These are phyloP conservation scores for Forficula auricularia DNA, from an alignment of 1,140 invertebrate species.

Conservation along the genomic window DNA sequence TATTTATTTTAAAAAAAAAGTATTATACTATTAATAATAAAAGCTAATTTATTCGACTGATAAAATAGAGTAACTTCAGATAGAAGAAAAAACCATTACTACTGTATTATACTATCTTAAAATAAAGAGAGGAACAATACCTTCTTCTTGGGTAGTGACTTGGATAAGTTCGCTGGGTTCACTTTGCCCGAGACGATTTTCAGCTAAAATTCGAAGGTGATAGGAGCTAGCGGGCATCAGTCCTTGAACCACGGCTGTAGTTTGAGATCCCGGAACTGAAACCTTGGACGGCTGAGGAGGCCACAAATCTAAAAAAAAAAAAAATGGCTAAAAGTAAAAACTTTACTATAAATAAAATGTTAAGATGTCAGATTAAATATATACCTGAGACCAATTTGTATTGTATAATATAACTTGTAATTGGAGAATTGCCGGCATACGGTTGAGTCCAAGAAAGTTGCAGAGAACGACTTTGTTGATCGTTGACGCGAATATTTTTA, in stretches of 20 bases:
- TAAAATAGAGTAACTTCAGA: too few relatives aligned
- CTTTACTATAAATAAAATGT: background rate
- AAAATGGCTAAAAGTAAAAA: background rate
- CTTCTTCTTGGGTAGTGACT: slow-evolving; percentile 67
- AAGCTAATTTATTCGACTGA: too few relatives aligned
- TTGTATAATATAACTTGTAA: slow-evolving; percentile 70
- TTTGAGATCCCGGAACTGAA: slow-evolving; percentile 58
- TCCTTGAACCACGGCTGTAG: slow-evolving; percentile 55
- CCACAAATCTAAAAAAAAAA: slow-evolving; percentile 42
- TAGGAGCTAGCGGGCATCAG: slow-evolving; percentile 77
- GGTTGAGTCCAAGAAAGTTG: slow-evolving; percentile 70
- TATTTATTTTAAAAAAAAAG: background rate
- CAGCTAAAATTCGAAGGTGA: slow-evolving; percentile 72
- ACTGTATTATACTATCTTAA: too few relatives aligned
- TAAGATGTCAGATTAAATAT: background rate
- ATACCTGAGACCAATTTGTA: slow-evolving; percentile 67
- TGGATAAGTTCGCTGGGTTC: slow-evolving; percentile 68
- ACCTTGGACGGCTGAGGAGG: slow-evolving; percentile 56
- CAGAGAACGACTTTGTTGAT: slow-evolving; percentile 57
- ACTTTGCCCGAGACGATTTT: slow-evolving; percentile 71
- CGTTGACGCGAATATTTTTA: slow-evolving; percentile 64
- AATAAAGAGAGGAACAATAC: slow-evolving; percentile 22
- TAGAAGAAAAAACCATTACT: too few relatives aligned
- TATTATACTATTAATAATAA: background rate
- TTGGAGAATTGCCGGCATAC: slow-evolving; percentile 73